Conservation (phyloP, 2,797 vertebrate species). For the Acanthornis magna region DNA sequence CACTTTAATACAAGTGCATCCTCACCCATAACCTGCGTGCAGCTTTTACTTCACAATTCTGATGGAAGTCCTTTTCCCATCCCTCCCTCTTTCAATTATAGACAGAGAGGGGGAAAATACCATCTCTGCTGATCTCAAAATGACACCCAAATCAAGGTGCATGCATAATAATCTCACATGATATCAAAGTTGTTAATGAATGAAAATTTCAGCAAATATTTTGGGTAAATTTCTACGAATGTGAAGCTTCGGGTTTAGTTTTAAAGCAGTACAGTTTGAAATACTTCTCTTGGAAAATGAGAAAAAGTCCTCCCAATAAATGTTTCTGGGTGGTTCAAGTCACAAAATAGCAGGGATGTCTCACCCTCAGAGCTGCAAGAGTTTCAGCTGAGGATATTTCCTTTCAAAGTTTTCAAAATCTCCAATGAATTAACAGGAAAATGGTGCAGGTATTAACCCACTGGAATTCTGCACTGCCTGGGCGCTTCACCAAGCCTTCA, state of each 20-base stretch:
- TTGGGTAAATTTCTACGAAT: background rate
- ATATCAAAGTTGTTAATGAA: background rate
- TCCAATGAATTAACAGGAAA: background rate
- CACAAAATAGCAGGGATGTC: background rate
- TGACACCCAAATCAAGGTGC: background rate
- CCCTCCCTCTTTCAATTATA: background rate
- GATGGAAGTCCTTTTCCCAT: background rate
- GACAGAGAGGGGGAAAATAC: background rate
- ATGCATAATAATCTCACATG: background rate
- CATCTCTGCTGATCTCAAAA: background rate
- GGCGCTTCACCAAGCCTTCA: background rate
- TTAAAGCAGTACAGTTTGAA: background rate
- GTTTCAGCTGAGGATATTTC: background rate
- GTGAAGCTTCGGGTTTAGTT: background rate
- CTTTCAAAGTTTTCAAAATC: background rate
- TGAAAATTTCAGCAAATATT: background rate
- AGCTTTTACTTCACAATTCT: background rate
- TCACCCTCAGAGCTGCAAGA: background rate
- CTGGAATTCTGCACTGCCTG: background rate
- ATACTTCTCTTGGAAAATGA: background rate
- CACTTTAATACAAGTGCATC: background rate
- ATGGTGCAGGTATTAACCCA: background rate
- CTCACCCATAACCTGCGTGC: background rate
- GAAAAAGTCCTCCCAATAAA: background rate
- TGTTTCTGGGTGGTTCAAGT: background rate